Evolutionary conservation across 2,797 vertebrate species (phyloP).

Genomic region (Syngnathus acus): DNA sequence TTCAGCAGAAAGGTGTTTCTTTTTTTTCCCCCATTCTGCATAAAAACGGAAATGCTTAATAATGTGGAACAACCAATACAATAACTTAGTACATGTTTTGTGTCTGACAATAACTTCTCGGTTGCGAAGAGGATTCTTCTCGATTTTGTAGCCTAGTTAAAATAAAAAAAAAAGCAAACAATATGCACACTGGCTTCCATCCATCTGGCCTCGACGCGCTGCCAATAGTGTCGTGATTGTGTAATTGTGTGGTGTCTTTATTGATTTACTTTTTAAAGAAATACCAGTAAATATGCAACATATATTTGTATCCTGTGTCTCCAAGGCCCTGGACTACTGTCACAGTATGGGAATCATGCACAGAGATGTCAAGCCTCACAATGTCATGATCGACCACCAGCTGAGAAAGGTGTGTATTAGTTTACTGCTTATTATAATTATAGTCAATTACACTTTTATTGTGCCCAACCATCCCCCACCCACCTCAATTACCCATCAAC

Average conservation of each 20-base stretch:
- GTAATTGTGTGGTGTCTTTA: background rate
- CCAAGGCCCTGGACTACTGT: slow-evolving; percentile 90
- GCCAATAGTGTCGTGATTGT: background rate
- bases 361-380: slow-evolving; percentile 91
- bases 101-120: no score
- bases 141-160: no score
- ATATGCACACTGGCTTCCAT: background rate
- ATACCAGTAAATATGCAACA: background rate
- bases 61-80: background rate
- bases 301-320: slow-evolving; percentile 8
- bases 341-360: slow-evolving; percentile 98
- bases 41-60: background rate
- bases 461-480: no score
- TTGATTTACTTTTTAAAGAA: background rate
- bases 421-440: background rate
- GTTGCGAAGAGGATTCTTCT: no score
- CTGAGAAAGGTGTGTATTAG: slow-evolving; percentile 81
- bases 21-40: background rate
- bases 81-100: background rate
- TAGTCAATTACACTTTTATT: background rate
- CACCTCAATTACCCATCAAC: no score
- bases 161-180: background rate
- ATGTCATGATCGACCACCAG: slow-evolving; percentile 95
- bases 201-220: background rate
- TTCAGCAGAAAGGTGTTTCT: background rate